These are phyloP conservation scores for Donacobius atricapilla DNA, from an alignment of 2,113 vertebrate species.

Conservation along the genomic window DNA sequence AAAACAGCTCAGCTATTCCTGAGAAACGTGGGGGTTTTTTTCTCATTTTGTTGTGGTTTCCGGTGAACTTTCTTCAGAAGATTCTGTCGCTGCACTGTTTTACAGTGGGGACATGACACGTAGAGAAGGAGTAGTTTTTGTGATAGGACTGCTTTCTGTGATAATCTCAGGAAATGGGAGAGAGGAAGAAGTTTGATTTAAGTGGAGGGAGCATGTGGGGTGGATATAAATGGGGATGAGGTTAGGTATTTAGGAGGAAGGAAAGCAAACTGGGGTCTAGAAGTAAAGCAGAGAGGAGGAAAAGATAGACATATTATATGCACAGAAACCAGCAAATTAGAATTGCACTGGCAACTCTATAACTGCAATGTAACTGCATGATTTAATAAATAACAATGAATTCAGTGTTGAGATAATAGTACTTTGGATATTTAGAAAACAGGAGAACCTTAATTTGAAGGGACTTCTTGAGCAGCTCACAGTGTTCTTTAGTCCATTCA, in stretches of 20 bases:
- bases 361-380: background rate
- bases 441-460: background rate
- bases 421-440: background rate
- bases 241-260: background rate
- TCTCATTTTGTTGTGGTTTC: background rate
- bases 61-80: background rate
- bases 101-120: fast-evolving
- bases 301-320: background rate
- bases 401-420: background rate
- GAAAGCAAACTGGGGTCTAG: background rate
- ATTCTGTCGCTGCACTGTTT: background rate
- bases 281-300: background rate
- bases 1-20: background rate
- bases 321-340: background rate
- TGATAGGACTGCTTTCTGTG: background rate
- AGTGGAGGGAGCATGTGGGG: background rate
- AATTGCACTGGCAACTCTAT: background rate
- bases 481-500: background rate
- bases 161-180: background rate
- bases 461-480: background rate
- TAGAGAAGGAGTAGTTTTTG: background rate
- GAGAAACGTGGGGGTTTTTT: background rate
- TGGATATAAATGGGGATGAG: background rate
- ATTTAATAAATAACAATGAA: background rate
- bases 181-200: background rate